Conservation (phyloP, 1,140 invertebrate genomes). For the Drosophila mauritiana region DNA sequence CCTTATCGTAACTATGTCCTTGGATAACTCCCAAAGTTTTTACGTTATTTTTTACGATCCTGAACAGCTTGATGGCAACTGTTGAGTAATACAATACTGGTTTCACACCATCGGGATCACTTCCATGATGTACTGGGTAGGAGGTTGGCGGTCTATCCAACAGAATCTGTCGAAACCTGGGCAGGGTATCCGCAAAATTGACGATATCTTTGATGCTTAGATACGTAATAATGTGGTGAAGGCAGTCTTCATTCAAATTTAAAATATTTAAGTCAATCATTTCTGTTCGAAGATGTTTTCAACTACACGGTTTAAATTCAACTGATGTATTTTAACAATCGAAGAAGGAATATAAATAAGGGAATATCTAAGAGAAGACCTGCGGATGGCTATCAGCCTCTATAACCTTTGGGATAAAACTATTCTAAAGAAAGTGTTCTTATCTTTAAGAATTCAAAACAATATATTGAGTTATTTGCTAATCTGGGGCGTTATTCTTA, state of each 20-base stretch:
- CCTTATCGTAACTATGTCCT: slow-evolving; percentile 6
- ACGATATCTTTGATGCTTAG: slow-evolving; percentile 16
- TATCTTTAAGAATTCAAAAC: not conserved
- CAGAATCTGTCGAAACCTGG: slow-evolving; percentile 2
- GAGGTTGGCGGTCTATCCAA: not conserved
- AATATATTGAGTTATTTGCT: not conserved
- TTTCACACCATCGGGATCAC: not conserved
- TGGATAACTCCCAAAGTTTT: slow-evolving; percentile 9
- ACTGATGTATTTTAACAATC: not conserved
- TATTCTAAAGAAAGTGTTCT: not conserved
- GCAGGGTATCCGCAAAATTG: not conserved
- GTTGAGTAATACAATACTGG: slow-evolving; percentile 15
- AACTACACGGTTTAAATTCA: too few relatives aligned
- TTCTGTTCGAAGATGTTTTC: not conserved
- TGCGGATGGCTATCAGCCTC: not conserved
- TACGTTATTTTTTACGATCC: slow-evolving; percentile 5
- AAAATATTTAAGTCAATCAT: slow-evolving; percentile 10
- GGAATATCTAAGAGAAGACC: not conserved
- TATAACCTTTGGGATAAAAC: not conserved
- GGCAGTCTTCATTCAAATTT: slow-evolving; percentile 25
- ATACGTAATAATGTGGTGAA: slow-evolving; percentile 20
- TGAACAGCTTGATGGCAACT: not conserved
- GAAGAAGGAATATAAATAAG: not conserved
- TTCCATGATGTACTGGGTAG: slow-evolving; percentile 16
- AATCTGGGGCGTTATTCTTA: not conserved